A percentile compares a stretch with the other conserved stretches of the same genome.
Evolutionary conservation across 2,888 invertebrate genomes (phyloP).

Genomic region (Fragum sueziense): DNA sequence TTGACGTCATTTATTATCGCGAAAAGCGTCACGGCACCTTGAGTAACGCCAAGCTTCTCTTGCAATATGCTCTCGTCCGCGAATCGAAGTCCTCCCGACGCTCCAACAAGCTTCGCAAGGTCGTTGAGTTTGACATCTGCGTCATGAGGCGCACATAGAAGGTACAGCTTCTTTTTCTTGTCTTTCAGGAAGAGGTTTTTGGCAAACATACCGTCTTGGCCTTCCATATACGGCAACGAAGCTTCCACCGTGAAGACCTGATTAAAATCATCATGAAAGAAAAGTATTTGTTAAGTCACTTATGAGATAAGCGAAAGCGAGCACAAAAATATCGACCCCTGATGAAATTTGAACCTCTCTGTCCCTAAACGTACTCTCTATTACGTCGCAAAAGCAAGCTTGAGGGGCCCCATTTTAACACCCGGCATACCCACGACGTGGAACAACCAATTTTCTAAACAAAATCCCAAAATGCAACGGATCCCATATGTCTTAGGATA

Average conservation of each 20-base stretch:
- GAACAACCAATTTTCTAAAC: too few species aligned
- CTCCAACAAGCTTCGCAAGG: conserved; percentile 76
- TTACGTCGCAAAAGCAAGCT: too few species aligned
- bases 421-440: too few species aligned
- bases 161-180: conserved; percentile 80
- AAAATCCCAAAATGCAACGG: too few species aligned
- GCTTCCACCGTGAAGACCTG: conserved; percentile 82
- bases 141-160: conserved; percentile 80
- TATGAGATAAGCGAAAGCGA: too few species aligned
- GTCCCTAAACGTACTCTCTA: too few species aligned
- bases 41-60: conserved; percentile 79
- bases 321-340: too few species aligned
- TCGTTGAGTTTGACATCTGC: conserved; percentile 78
- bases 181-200: conserved; percentile 82
- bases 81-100: conserved; percentile 79
- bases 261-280: too few species aligned
- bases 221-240: conserved; percentile 75
- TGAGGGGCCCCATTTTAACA: too few species aligned
- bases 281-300: too few species aligned
- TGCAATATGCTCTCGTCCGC: conserved; percentile 77
- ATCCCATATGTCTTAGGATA: too few species aligned
- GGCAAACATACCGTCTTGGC: conserved; percentile 76
- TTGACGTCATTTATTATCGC: conserved; percentile 80
- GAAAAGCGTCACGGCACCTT: conserved; percentile 81
- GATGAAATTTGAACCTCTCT: too few species aligned